A percentile compares a stretch with the other conserved stretches of the same genome.
Conservation (phyloP, 2,888 invertebrate genomes). For the Eristalis tenax region DNA sequence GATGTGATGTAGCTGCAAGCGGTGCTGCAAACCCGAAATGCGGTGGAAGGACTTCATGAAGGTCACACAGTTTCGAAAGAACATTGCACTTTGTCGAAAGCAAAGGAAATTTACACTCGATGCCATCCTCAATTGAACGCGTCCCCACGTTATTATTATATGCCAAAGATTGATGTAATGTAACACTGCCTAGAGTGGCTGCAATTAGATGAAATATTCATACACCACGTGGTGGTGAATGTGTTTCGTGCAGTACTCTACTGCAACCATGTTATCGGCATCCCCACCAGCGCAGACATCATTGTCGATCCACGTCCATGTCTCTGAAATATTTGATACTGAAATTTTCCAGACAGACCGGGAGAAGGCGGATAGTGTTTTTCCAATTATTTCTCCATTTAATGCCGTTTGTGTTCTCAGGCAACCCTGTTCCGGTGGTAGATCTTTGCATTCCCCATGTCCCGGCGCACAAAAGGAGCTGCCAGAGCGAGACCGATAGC, state of each 20-base stretch:
- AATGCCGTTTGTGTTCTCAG: constrained; percentile 44
- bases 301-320: neutral
- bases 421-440: constrained; percentile 3
- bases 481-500: neutral
- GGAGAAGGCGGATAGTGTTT: constrained; percentile 37
- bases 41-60: neutral
- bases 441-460: constrained; percentile 3
- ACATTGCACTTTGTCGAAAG: neutral
- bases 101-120: neutral
- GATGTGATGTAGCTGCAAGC: constrained; percentile 5
- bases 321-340: neutral
- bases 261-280: neutral
- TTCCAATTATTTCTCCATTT: constrained; percentile 66
- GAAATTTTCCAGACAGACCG: constrained; percentile 1
- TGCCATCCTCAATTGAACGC: constrained; percentile 17
- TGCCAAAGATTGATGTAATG: constrained; percentile 19
- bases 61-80: neutral
- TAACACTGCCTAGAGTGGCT: constrained; percentile 9
- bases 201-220: constrained; percentile 24
- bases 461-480: neutral
- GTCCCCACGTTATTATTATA: constrained; percentile 25
- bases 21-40: neutral
- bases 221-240: neutral
- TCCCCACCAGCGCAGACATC: neutral
- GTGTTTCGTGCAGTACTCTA: neutral